phyloP scores from a whole-genome alignment of 2,113 vertebrate species.

The Actinemys pallida region DNA sequence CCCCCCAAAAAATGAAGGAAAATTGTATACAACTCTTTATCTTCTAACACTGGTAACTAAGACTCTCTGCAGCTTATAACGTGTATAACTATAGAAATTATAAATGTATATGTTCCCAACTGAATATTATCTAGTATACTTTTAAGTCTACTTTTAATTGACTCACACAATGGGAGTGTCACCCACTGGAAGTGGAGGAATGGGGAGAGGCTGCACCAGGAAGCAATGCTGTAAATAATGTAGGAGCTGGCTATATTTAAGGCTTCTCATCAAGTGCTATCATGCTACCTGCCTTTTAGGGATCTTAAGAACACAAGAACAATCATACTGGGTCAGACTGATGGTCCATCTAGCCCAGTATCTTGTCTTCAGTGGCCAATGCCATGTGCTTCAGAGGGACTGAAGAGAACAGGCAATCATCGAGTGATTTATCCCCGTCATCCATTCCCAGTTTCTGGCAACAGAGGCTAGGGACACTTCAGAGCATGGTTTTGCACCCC shows the following conservation, averaged over 20 bases:
- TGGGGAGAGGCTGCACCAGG: not conserved
- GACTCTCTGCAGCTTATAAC: not conserved
- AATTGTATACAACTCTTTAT: not conserved
- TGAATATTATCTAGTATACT: not conserved
- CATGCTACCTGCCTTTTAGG: not conserved
- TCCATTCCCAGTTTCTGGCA: too few relatives aligned
- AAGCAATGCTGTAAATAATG: not conserved
- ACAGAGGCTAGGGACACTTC: too few relatives aligned
- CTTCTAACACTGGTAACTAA: not conserved
- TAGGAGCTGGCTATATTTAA: not conserved
- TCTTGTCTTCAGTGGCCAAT: too few relatives aligned
- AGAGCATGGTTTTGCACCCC: too few relatives aligned
- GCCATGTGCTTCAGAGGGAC: too few relatives aligned
- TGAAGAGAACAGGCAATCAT: too few relatives aligned
- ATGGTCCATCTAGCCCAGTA: too few relatives aligned
- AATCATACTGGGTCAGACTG: too few relatives aligned
- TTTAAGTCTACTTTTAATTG: not conserved
- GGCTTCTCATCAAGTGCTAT: not conserved
- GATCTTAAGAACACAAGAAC: not conserved
- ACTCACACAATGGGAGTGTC: not conserved
- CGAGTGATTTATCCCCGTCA: too few relatives aligned
- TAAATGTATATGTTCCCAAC: not conserved
- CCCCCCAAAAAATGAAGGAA: not conserved
- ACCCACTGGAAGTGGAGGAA: not conserved
- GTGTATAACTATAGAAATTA: not conserved